Conservation (phyloP, 2,888 invertebrate genomes). For the Trachelus stipa region DNA sequence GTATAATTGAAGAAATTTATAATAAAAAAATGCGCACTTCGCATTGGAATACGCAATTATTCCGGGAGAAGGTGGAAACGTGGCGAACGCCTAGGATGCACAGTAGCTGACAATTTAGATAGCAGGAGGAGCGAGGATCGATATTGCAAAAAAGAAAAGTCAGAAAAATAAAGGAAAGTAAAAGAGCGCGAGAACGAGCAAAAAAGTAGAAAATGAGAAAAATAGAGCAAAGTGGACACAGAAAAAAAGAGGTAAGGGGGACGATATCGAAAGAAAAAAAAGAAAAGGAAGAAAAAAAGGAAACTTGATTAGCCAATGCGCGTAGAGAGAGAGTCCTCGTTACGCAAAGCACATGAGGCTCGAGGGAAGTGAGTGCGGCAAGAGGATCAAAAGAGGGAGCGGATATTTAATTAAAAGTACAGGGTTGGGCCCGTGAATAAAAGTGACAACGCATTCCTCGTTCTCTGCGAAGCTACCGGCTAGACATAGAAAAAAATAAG, state of each 20-base stretch:
- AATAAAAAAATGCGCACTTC: background rate
- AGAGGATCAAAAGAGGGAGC: background rate
- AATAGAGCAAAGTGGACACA: background rate
- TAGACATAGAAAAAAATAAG: too few species aligned
- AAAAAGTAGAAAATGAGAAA: background rate
- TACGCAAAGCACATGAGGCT: background rate
- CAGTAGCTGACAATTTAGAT: background rate
- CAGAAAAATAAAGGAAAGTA: background rate
- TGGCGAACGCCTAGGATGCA: background rate
- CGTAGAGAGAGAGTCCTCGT: background rate
- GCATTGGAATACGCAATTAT: background rate
- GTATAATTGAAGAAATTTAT: background rate
- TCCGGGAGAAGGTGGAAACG: background rate
- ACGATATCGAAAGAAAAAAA: background rate
- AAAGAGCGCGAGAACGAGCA: background rate
- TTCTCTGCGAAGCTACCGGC: background rate
- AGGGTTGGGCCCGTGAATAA: slow-evolving; percentile 6
- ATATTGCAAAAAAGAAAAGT: background rate
- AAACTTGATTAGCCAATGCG: background rate
- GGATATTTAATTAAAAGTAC: slow-evolving; percentile 6
- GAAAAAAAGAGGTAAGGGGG: background rate
- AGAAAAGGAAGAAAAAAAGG: background rate
- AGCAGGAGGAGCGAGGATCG: background rate
- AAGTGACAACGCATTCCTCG: background rate
- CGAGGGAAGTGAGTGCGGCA: background rate